phyloP scores from a whole-genome alignment of 2,797 vertebrate genomes.

The Craterocephalus amniculus region DNA sequence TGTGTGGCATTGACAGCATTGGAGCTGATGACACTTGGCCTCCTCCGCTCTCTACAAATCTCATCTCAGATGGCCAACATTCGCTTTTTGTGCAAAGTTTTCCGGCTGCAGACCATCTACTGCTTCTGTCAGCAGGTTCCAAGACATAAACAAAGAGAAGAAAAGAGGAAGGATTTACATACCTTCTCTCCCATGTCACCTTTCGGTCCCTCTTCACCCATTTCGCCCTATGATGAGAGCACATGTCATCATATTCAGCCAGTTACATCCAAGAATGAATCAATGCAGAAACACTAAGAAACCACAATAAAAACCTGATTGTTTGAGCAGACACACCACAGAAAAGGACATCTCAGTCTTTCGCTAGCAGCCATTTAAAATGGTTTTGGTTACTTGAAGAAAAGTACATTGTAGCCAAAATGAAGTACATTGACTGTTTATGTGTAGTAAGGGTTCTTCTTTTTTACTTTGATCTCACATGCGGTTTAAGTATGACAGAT shows the following conservation, averaged over 20 bases:
- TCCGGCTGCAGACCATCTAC: constrained; percentile 24
- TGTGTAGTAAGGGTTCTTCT: constrained; percentile 10
- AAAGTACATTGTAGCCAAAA: constrained; percentile 10
- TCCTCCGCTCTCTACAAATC: constrained; percentile 34
- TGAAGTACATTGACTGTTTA: constrained; percentile 30
- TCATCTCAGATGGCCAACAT: constrained; percentile 57
- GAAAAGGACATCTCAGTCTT: constrained; percentile 13
- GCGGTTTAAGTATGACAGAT: constrained; percentile 45
- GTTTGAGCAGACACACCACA: constrained; percentile 19
- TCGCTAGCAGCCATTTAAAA: constrained; percentile 30
- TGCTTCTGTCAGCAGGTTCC: constrained; percentile 34
- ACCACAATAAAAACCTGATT: constrained; percentile 2
- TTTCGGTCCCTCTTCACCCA: constrained; percentile 91
- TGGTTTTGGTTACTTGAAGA: constrained; percentile 22
- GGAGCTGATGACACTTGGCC: constrained; percentile 61
- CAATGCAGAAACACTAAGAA: not conserved
- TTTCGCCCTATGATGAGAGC: constrained; percentile 86
- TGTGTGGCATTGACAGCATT: constrained; percentile 41
- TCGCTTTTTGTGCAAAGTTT: constrained; percentile 42
- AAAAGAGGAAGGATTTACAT: constrained; percentile 58
- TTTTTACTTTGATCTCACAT: constrained; percentile 43
- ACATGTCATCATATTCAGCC: constrained; percentile 28
- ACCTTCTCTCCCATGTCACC: constrained; percentile 95
- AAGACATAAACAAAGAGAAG: constrained; percentile 46
- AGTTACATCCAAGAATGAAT: not conserved